Conservation (phyloP, 2,888 invertebrate species). For the Agrenia bidenticulata region DNA sequence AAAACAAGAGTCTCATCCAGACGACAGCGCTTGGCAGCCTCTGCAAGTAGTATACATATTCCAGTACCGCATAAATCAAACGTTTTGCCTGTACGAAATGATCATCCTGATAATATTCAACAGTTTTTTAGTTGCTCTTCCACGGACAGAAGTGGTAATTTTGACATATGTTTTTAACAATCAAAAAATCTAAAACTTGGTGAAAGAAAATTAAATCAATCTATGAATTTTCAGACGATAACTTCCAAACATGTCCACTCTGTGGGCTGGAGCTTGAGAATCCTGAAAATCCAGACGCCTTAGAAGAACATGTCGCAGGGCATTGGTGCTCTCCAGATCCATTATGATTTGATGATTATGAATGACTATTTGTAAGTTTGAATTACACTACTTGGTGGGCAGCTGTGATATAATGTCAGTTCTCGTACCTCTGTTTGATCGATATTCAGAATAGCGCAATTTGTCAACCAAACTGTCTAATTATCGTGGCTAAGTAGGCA, state of each 20-base stretch:
- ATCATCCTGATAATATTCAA: slow-evolving; percentile 36
- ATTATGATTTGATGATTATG: neutral
- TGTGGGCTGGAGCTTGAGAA: slow-evolving; percentile 52
- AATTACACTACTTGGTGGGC: neutral
- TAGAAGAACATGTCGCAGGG: slow-evolving; percentile 52
- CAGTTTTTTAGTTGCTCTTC: slow-evolving; percentile 45
- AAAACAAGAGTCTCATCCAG: slow-evolving; percentile 28
- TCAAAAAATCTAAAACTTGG: neutral
- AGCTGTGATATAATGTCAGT: slow-evolving; percentile 3
- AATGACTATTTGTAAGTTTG: slow-evolving; percentile 2
- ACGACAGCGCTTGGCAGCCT: slow-evolving; percentile 21
- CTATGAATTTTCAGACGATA: slow-evolving; percentile 40
- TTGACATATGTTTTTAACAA: neutral
- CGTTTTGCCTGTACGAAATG: slow-evolving; percentile 24
- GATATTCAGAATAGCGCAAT: no score
- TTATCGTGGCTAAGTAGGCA: no score
- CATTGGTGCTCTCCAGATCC: slow-evolving; percentile 50
- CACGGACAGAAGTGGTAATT: slow-evolving; percentile 40
- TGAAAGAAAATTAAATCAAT: slow-evolving; percentile 11
- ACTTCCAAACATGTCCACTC: slow-evolving; percentile 51
- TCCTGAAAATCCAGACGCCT: slow-evolving; percentile 47
- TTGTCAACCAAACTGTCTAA: no score
- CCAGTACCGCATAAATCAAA: slow-evolving; percentile 31
- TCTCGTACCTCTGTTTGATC: no score
- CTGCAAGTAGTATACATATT: slow-evolving; percentile 34